A percentile compares a stretch with the other conserved stretches of the same genome.
phyloP scores from a whole-genome alignment of 2,888 invertebrate genomes.

The Chloroclysta siterata region DNA sequence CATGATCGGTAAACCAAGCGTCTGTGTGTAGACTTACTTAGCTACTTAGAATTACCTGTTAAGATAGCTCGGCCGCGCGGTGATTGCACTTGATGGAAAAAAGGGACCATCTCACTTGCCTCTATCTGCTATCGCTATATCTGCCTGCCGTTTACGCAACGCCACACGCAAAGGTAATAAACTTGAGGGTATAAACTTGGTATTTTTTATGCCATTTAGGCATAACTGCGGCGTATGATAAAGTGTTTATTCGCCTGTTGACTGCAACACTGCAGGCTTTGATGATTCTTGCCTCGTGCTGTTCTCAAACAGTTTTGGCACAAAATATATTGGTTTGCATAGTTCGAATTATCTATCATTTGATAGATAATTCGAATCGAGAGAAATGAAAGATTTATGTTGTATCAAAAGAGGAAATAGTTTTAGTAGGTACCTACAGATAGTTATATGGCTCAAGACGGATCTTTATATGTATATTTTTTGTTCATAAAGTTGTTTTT shows the following conservation, averaged over 20 bases:
- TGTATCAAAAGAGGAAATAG: too few species aligned
- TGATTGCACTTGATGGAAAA: slow-evolving; percentile 46
- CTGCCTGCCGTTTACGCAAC: slow-evolving; percentile 20
- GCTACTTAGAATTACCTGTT: slow-evolving; percentile 39
- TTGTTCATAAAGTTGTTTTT: too few species aligned
- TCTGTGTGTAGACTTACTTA: slow-evolving; percentile 37
- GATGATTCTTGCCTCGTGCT: background rate
- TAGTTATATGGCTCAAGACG: too few species aligned
- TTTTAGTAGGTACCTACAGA: too few species aligned
- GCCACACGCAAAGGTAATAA: slow-evolving; percentile 5
- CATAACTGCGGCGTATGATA: background rate
- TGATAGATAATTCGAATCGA: too few species aligned
- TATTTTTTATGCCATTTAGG: background rate
- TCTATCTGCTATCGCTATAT: slow-evolving; percentile 19
- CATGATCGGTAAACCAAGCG: slow-evolving; percentile 1
- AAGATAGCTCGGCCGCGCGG: slow-evolving; percentile 32
- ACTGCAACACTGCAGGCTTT: background rate
- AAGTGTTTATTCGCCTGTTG: background rate
- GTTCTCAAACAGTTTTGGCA: too few species aligned
- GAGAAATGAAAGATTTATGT: too few species aligned
- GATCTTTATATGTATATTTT: too few species aligned
- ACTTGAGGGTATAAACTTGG: background rate
- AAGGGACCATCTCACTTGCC: slow-evolving; percentile 37
- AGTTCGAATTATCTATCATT: too few species aligned
- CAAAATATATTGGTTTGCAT: too few species aligned